These are phyloP conservation scores for Myiotriccus ornatus DNA, from an alignment of 2,797 vertebrate genomes.

Conservation along the genomic window DNA sequence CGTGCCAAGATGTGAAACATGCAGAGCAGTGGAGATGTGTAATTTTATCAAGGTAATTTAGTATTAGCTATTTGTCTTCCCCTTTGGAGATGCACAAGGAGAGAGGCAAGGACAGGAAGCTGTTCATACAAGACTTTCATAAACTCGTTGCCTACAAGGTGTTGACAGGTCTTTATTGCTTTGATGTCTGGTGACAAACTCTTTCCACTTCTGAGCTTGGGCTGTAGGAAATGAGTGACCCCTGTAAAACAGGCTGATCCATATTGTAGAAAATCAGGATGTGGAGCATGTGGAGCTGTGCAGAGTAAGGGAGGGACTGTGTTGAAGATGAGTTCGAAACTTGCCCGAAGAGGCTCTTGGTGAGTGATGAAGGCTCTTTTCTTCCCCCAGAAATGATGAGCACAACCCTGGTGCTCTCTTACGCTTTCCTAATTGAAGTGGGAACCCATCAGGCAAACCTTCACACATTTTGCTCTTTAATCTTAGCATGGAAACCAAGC, in stretches of 20 bases:
- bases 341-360: background rate
- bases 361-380: background rate
- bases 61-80: background rate
- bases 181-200: background rate
- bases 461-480: background rate
- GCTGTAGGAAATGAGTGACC: background rate
- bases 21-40: background rate
- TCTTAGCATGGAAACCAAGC: background rate
- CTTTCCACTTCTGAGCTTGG: background rate
- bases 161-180: background rate
- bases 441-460: background rate
- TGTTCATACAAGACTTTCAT: background rate
- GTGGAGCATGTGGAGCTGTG: background rate
- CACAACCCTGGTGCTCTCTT: background rate
- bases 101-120: background rate
- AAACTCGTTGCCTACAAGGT: background rate
- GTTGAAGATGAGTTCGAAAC: background rate
- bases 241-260: background rate
- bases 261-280: background rate
- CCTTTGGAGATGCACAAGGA: background rate
- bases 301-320: background rate
- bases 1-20: background rate
- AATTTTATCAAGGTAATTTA: background rate
- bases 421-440: accelerated
- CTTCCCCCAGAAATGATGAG: background rate